Evolutionary conservation across 2,113 vertebrate species (phyloP).

Genomic region (Heliornis fulica): DNA sequence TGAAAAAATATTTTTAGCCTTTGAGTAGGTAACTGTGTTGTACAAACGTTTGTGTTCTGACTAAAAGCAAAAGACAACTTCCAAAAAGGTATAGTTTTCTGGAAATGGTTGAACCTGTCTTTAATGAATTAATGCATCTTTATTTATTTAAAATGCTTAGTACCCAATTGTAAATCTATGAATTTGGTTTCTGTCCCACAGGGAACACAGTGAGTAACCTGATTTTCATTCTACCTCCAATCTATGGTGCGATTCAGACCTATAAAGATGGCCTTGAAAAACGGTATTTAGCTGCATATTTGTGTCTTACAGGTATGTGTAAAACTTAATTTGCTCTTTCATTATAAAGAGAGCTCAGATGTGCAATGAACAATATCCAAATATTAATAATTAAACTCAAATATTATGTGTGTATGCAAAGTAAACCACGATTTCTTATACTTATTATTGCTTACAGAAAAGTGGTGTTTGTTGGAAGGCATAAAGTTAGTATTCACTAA

Average conservation of each 20-base stretch:
- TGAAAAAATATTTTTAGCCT: neutral
- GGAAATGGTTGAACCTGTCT: neutral
- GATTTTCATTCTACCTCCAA: constrained; percentile 97
- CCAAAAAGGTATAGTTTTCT: neutral
- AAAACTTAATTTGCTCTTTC: neutral
- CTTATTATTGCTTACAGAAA: neutral
- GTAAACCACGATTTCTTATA: neutral
- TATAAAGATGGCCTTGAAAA: constrained; percentile 87
- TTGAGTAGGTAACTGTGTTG: neutral
- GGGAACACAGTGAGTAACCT: constrained; percentile 99
- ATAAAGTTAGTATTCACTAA: neutral
- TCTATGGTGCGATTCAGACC: constrained; percentile 91
- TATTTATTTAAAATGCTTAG: neutral
- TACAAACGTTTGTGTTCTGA: neutral
- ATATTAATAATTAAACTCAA: neutral
- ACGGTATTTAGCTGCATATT: constrained; percentile 89
- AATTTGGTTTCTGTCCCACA: constrained; percentile 64
- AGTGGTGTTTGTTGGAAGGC: neutral
- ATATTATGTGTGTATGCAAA: neutral
- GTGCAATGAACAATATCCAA: neutral
- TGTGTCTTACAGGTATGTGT: constrained; percentile 90
- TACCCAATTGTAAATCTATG: neutral
- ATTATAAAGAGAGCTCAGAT: neutral
- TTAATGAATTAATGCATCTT: neutral
- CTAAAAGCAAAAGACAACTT: neutral